Evolutionary conservation across 2,888 invertebrate species (phyloP), one percentile per base, ranked within the genome.

Genomic region (Yponomeuta cagnagella): DNA sequence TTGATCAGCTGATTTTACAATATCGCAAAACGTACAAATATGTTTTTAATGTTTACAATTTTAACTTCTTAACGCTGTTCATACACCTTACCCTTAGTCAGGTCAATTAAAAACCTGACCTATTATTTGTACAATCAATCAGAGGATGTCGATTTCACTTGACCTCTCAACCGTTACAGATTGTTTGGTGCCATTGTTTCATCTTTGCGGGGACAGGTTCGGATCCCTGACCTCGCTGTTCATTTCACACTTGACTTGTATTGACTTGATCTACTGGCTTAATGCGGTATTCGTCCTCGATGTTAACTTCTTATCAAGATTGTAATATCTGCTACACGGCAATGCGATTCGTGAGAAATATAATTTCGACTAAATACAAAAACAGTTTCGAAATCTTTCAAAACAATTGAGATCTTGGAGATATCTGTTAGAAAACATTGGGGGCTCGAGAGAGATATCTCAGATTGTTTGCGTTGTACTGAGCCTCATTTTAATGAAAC

Each of bases 401-500:
- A 58, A 12, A 58, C 52, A 58, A 58, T 58, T 15, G 15, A 58
- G 52, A 58, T 58, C 52, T 15, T 15, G 15, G 15, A 58, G 52
- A 58, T 12, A 58, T 15, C 2, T 8, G 52, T 15, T 15, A 15
- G 15, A 58, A 58, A 58, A 58, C 12, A 2, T 15, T 12, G 12
- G 52, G 15, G 52, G 15, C 12, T 58, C 15, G 52, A 58, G 12
- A 52, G 52, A 12, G 15, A 15, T 58, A 4, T 58, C 15, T 15
- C 15, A 15, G 52, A 58, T 15, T 58, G 52, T 58, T 58, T 58
- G 52, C 15, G 12, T 58, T 15, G 15, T 58, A 58, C 52, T 58
- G 5, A 15, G 12, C 52, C 15, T 58, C 52, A 5, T 58, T 58
- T 58, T 82, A 80, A 79, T 79, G 76, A 83, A 87, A 87, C 88